phyloP scores from a whole-genome alignment of 2,113 vertebrate genomes.

The Astur gentilis region DNA sequence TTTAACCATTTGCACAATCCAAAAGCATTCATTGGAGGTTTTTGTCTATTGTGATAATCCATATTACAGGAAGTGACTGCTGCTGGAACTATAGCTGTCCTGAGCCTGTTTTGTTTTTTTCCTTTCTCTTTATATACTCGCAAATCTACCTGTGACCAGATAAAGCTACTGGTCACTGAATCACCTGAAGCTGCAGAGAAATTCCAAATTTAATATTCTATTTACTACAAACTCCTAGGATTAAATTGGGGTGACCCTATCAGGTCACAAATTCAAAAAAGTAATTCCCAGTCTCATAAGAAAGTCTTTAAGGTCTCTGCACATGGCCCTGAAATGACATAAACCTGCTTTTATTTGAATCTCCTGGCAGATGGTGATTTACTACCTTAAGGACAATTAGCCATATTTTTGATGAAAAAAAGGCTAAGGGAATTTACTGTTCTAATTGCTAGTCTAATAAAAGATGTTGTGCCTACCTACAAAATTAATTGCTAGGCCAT shows the following conservation, averaged over 20 bases:
- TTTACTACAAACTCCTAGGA: neutral
- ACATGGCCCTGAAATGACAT: neutral
- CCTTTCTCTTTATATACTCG: neutral
- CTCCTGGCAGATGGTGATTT: neutral
- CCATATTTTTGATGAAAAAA: neutral
- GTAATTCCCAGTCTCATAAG: neutral
- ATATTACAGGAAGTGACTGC: neutral
- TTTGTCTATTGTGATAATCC: neutral
- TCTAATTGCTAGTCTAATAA: conserved; percentile 1
- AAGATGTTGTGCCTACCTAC: neutral
- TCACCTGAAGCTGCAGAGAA: neutral
- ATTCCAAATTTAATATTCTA: neutral
- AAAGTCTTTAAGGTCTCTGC: neutral
- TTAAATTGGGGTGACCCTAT: neutral
- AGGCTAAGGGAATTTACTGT: neutral
- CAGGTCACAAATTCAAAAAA: neutral
- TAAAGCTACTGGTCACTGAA: neutral
- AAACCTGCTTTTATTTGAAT: neutral
- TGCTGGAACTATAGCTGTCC: neutral
- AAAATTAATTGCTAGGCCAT: neutral
- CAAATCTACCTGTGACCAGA: neutral
- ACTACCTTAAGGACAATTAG: neutral
- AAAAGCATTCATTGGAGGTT: neutral
- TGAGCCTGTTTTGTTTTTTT: neutral
- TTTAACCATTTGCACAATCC: neutral